Percentiles rank a stretch among this genome's conserved stretches.
Evolutionary conservation across 2,888 invertebrate genomes (phyloP).

Genomic region (Patella depressa): DNA sequence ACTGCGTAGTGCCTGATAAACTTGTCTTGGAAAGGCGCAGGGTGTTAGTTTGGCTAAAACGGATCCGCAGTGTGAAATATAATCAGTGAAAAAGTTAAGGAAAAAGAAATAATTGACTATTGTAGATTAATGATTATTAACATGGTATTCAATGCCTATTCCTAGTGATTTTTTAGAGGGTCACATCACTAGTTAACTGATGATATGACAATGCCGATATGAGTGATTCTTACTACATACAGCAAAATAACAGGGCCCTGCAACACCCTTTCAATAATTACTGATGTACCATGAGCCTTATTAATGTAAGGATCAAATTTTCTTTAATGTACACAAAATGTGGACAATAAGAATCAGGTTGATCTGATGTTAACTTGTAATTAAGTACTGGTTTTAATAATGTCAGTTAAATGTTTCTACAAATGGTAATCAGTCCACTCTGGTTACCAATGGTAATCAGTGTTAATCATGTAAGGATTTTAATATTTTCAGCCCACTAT

Average conservation of each 20-base stretch:
- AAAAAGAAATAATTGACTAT: neutral
- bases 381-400: too few species aligned
- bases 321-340: neutral
- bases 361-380: too few species aligned
- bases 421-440: too few species aligned
- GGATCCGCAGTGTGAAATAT: constrained; percentile 62
- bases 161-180: neutral
- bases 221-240: too few species aligned
- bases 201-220: neutral
- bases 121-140: neutral
- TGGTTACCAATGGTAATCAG: too few species aligned
- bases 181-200: neutral
- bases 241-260: neutral
- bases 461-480: too few species aligned
- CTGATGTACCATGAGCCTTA: neutral
- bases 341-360: too few species aligned
- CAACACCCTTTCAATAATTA: too few species aligned
- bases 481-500: too few species aligned
- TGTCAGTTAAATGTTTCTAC: too few species aligned
- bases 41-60: constrained; percentile 64
- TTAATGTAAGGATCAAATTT: neutral
- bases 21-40: constrained; percentile 66
- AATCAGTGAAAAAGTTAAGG: constrained; percentile 53
- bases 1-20: constrained; percentile 56
- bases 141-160: neutral